A percentile compares a stretch with the other conserved stretches of the same genome.
Conservation (phyloP, 2,888 invertebrate species). For the Chromoteleia sp. region DNA sequence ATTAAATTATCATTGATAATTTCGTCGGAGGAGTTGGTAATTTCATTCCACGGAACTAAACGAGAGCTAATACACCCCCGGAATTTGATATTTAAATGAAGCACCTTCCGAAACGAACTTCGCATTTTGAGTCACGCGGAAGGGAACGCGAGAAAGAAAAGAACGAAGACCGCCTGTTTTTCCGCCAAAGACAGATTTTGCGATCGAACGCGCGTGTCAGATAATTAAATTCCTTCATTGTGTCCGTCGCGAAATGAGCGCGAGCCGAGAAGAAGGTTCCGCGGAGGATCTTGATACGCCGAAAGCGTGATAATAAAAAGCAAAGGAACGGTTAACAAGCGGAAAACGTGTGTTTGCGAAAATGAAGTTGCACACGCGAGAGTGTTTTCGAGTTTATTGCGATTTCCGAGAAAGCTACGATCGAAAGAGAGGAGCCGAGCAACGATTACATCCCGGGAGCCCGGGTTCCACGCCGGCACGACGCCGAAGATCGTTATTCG, state of each 20-base stretch:
- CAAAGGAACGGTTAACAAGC: constrained; percentile 38
- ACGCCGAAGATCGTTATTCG: constrained; percentile 64
- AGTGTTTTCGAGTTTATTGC: constrained; percentile 60
- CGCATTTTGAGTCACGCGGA: constrained; percentile 11
- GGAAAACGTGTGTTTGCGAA: constrained; percentile 65
- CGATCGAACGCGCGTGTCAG: constrained; percentile 42
- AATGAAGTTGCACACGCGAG: constrained; percentile 68
- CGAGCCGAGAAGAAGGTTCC: background rate
- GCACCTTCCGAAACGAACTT: constrained; percentile 31
- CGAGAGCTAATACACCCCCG: constrained; percentile 46
- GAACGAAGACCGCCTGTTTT: too few relatives aligned
- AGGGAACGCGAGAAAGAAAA: too few relatives aligned
- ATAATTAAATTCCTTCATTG: constrained; percentile 65
- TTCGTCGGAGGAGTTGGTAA: constrained; percentile 47
- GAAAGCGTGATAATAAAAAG: constrained; percentile 46
- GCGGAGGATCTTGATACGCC: constrained; percentile 44
- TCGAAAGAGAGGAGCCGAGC: constrained; percentile 15
- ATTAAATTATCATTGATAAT: constrained; percentile 67
- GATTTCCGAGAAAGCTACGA: constrained; percentile 60
- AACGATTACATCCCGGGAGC: constrained; percentile 46
- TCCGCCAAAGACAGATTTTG: constrained; percentile 3
- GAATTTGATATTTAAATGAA: constrained; percentile 60
- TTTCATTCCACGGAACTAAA: constrained; percentile 37
- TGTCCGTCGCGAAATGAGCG: constrained; percentile 31
- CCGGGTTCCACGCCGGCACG: constrained; percentile 34